These are phyloP conservation scores for Thumatha senex DNA, from an alignment of 2,888 invertebrate species.

Conservation along the genomic window DNA sequence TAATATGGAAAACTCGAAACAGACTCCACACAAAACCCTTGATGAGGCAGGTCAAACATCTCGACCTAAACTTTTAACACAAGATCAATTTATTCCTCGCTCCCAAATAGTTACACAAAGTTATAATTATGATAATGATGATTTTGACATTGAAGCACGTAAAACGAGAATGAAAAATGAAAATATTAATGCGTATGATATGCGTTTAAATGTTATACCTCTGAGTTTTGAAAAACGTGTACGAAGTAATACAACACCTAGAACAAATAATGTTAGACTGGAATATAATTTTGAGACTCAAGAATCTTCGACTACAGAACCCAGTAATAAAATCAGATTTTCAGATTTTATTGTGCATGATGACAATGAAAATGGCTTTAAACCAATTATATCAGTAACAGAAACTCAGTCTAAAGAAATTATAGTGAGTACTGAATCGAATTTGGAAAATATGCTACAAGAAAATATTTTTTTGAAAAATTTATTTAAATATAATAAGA, in stretches of 20 bases:
- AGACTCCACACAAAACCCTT: constrained; percentile 6
- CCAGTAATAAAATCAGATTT: constrained; percentile 34
- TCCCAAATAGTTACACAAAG: constrained; percentile 59
- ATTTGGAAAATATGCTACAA: constrained; percentile 50
- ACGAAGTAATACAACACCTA: constrained; percentile 26
- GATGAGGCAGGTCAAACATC: constrained; percentile 19
- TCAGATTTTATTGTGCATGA: constrained; percentile 44
- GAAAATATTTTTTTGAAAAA: constrained; percentile 70
- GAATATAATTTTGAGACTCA: constrained; percentile 33
- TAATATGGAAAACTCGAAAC: neutral
- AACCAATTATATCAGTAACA: constrained; percentile 39
- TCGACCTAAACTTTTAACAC: constrained; percentile 52
- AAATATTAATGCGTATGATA: constrained; percentile 11
- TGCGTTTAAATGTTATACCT: constrained; percentile 30
- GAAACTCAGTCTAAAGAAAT: constrained; percentile 28
- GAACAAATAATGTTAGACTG: constrained; percentile 28
- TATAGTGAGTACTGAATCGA: constrained; percentile 42
- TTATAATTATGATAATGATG: constrained; percentile 57
- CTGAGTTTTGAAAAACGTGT: constrained; percentile 22
- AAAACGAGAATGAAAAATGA: constrained; percentile 37
- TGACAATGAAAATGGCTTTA: constrained; percentile 44
- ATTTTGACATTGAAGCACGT: constrained; percentile 51
- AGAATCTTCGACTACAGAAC: constrained; percentile 34
- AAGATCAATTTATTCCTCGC: constrained; percentile 52
- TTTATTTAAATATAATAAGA: constrained; percentile 46